Base-by-base conservation (phyloP, 2,113 vertebrate genomes). In the Spheniscus mendiculus region DNA sequence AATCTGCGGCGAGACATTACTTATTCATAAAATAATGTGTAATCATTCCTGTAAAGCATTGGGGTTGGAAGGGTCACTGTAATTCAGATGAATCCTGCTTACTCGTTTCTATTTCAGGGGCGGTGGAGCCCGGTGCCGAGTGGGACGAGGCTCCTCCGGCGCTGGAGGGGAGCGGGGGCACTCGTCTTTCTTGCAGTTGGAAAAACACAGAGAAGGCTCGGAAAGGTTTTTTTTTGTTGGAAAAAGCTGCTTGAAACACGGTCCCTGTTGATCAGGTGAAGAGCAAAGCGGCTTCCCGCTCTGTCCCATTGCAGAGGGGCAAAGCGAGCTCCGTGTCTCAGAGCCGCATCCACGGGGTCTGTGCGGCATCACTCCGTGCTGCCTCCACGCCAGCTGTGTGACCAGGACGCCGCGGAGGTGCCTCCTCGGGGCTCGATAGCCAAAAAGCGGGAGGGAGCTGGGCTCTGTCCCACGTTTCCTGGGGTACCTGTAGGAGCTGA, bases 101-200 rank as follows among this genome's bases (percentile, higher is more conserved):
- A 4, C 22, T 23, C 9, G 0, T 34, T 47, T n/a, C 69, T 67
- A 1, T 13, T 21, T 3, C 14, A 12, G 71, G 77, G 66, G 4
- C 1, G 17, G 20, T 4, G 62, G 55, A 71, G 40, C 61, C 78
- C 0, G 0, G 77, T 7, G 4, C 62, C 0, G 11, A 23, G 70
- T 1, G 1, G 81, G 59, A 72, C 0, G 1, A 56, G 29, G 52
- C 9, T 83, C 19, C 47, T 62, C 38, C 0, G 3, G 77, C 11
- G 2, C 58, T 16, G 65, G 44, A n/a, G 40, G 58, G 30, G 73
- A 65, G 50, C 5, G 1, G 83, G 52, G 56, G 19, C 62, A 16
- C 58, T 52, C 6, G 0, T 9, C 4, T 50, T 62, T 11, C 63
- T 16, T 47, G 30, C 9, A 19, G 26, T 0, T 42, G 44, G 70